These are phyloP conservation scores for Hoplostethus atlanticus DNA, from an alignment of 2,797 vertebrate species.

Conservation along the genomic window DNA sequence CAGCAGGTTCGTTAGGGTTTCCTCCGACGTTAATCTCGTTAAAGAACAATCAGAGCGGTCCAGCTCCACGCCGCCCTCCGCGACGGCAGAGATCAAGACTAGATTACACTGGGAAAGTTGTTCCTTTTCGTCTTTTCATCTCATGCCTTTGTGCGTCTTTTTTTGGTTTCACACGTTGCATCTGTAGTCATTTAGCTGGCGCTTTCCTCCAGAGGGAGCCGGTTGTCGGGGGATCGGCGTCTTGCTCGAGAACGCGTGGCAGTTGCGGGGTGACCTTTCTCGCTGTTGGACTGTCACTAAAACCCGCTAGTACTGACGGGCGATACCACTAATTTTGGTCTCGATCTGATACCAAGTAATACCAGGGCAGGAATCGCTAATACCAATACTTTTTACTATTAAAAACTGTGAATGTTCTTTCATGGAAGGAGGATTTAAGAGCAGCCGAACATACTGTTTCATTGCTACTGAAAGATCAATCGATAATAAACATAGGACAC, in stretches of 20 bases:
- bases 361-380: too few relatives aligned
- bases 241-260: background rate
- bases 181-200: slow-evolving; percentile 19
- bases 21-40: slow-evolving; percentile 64
- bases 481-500: too few relatives aligned
- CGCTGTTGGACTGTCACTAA: background rate
- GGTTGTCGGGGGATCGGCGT: slow-evolving; percentile 3
- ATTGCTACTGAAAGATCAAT: too few relatives aligned
- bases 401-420: too few relatives aligned
- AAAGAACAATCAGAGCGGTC: slow-evolving; percentile 60
- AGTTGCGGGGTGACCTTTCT: background rate
- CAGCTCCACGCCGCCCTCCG: slow-evolving; percentile 10
- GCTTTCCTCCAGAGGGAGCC: slow-evolving; percentile 4
- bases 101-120: slow-evolving; percentile 10
- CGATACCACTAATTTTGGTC: too few relatives aligned
- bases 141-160: slow-evolving; percentile 10
- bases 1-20: slow-evolving; percentile 46
- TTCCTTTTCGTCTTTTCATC: slow-evolving; percentile 40
- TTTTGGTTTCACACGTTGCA: slow-evolving; percentile 16
- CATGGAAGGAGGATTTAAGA: too few relatives aligned
- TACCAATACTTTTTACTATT: too few relatives aligned
- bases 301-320: too few relatives aligned
- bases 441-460: too few relatives aligned
- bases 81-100: slow-evolving; percentile 37
- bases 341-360: too few relatives aligned